Base-by-base conservation (phyloP, 2,888 invertebrate species). In the Drosophila pseudotalamancana region DNA sequence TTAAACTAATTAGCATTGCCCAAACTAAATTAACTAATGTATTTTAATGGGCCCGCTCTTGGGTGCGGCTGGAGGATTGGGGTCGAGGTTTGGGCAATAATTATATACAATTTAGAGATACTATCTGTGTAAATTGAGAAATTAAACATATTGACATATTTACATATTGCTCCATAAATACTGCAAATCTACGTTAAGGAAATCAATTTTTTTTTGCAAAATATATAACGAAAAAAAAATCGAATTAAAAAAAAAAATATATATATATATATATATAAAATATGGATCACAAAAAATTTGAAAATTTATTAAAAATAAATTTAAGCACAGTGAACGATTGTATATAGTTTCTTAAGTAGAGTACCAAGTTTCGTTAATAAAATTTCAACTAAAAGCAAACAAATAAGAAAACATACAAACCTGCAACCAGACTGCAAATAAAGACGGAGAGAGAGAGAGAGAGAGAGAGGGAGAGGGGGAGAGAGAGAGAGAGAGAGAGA, bases 1-100 rank as follows among this genome's bases (percentile, higher is more conserved):
- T 89, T 89, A 89, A 88, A 88, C 75, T 77, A 84, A 88, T 85
- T 79, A 86, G 67, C 69, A 72, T 72, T 66, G 67, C 81, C 80
- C 76, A 68, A 55, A 54, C 43, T 34, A 43, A 59, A 62, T 31
- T 39, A 43, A 18, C n/a, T 42, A 37, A 48, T 51, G 45, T 35
- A 31, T 16, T 46, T 31, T 34, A 31, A 11, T 3, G 64, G 23
- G 37, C 42, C 35, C 34, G 19, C 39, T 59, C 19, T 48, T 49
- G 39, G 48, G 25, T 27, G 40, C 3, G 8, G 31, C 8, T 21
- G 35, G 39, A 31, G 31, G 6, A 16, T 16, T 11, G 8, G 9
- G 11, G 11, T 29, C 14, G 37, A 21, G 14, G 18, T 5, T 49
- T 56, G 67, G 72, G 72, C 51, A 67, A 54, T 70, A 51, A 64